These are phyloP conservation scores for Andricus curvator DNA, from an alignment of 2,888 invertebrate species.

Conservation along the genomic window DNA sequence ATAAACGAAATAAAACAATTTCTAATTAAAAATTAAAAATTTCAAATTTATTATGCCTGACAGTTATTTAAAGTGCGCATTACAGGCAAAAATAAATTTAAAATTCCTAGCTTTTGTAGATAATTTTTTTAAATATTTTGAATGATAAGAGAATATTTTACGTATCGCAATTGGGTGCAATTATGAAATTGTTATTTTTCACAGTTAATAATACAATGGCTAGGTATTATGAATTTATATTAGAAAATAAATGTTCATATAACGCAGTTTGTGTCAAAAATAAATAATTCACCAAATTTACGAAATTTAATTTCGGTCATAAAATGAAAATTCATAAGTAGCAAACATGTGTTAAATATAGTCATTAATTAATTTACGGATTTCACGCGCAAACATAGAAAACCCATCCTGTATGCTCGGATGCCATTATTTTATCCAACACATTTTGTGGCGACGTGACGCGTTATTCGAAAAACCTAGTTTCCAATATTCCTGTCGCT, in stretches of 20 bases:
- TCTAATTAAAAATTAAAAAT: no score
- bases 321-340: neutral
- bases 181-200: neutral
- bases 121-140: neutral
- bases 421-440: constrained; percentile 23
- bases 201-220: neutral
- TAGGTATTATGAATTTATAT: no score
- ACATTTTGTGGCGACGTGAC: constrained; percentile 16
- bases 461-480: constrained; percentile 32
- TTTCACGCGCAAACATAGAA: neutral
- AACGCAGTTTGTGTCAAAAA: neutral
- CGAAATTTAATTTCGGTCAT: neutral
- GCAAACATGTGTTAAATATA: neutral
- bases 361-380: constrained; percentile 21
- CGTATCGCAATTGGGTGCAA: neutral
- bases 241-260: no score
- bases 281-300: neutral
- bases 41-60: no score
- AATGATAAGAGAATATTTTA: no score
- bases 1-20: no score
- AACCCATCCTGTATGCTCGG: neutral
- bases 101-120: neutral
- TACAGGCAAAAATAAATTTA: neutral
- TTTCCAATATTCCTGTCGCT: constrained; percentile 31
- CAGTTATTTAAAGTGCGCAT: no score